phyloP scores from a whole-genome alignment of 1,140 invertebrate genomes.

The Brachionus angularis region DNA sequence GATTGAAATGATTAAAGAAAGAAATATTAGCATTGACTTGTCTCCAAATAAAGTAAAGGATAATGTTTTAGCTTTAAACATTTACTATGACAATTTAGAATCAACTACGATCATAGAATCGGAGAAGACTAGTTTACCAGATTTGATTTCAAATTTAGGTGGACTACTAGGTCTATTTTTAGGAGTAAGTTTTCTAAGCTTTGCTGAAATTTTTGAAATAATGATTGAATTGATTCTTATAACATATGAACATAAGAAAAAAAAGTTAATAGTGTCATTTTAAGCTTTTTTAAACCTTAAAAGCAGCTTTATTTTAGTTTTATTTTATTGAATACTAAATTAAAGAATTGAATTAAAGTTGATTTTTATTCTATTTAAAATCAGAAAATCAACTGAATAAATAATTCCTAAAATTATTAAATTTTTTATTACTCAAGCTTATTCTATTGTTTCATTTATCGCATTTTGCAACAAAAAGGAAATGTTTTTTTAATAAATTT shows the following conservation, averaged over 20 bases:
- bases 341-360: too few species aligned
- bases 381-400: too few species aligned
- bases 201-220: slow-evolving; percentile 22
- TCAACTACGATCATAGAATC: background rate
- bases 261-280: too few species aligned
- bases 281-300: too few species aligned
- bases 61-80: background rate
- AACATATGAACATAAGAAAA: background rate
- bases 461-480: too few species aligned
- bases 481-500: too few species aligned
- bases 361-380: too few species aligned
- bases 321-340: too few species aligned
- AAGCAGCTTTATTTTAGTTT: too few species aligned
- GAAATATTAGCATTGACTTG: background rate
- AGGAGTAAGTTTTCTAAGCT: slow-evolving; percentile 1
- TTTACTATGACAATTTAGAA: background rate
- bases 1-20: background rate
- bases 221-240: background rate
- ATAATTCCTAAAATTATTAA: too few species aligned
- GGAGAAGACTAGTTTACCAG: background rate
- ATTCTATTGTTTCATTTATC: too few species aligned
- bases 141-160: slow-evolving; percentile 10
- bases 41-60: background rate
- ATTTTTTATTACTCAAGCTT: too few species aligned
- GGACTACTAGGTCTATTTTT: slow-evolving; percentile 14